These are phyloP conservation scores for Hystrix brachyura DNA, from an alignment of 2,113 vertebrate genomes.

Conservation along the genomic window DNA sequence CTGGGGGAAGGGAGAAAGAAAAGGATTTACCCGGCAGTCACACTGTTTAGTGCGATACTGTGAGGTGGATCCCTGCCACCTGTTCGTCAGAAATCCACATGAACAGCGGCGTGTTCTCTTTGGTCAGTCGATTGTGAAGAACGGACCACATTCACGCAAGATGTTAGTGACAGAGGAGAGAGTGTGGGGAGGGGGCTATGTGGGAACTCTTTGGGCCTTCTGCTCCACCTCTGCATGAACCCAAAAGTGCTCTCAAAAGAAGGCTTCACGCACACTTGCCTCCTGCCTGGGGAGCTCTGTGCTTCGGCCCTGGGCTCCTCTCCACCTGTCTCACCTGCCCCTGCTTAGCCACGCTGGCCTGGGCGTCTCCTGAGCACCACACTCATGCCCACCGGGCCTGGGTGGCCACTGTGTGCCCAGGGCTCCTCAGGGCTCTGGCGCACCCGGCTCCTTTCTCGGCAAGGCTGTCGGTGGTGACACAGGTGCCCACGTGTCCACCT, in stretches of 20 bases:
- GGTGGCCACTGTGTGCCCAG: neutral
- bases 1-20: neutral
- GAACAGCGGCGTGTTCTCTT: no score
- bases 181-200: no score
- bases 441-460: neutral
- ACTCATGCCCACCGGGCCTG: neutral
- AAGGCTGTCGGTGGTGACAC: neutral
- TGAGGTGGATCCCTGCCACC: neutral
- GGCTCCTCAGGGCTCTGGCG: neutral
- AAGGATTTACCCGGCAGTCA: neutral
- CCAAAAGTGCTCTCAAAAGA: neutral
- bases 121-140: neutral
- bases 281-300: neutral
- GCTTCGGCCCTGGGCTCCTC: neutral
- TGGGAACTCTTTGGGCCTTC: neutral
- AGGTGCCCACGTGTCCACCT: neutral
- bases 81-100: neutral
- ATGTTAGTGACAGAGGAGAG: neutral
- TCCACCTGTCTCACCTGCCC: neutral
- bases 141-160: neutral
- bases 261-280: no score
- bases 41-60: neutral
- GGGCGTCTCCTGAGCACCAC: neutral
- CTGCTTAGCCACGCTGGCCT: neutral
- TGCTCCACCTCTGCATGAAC: neutral